These are phyloP conservation scores for Ellobium chinense DNA, from an alignment of 2,888 invertebrate genomes.

Conservation along the genomic window DNA sequence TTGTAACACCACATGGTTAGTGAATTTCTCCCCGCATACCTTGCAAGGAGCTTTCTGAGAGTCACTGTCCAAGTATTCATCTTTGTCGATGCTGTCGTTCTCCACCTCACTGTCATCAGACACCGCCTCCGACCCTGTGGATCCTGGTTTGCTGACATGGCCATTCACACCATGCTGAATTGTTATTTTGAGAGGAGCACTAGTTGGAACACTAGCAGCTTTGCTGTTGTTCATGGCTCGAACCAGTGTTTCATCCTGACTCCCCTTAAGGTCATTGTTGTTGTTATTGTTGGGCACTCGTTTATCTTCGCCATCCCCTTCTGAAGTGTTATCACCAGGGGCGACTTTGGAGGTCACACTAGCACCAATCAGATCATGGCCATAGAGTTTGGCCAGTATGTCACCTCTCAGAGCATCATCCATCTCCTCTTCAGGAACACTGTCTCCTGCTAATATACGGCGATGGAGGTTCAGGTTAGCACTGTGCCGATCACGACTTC, in stretches of 20 bases:
- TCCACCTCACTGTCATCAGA: slow-evolving; percentile 53
- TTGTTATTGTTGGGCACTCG: slow-evolving; percentile 38
- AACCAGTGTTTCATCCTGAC: background rate
- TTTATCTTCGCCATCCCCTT: slow-evolving; percentile 7
- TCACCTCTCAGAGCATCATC: slow-evolving; percentile 50
- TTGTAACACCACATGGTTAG: slow-evolving; percentile 83
- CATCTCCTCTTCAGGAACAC: slow-evolving; percentile 48
- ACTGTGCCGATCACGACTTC: slow-evolving; percentile 94
- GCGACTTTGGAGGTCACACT: background rate
- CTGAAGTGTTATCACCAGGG: background rate
- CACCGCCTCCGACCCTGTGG: slow-evolving; percentile 50
- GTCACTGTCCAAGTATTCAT: slow-evolving; percentile 44
- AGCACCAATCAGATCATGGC: slow-evolving; percentile 44
- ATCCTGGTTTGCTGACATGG: slow-evolving; percentile 44
- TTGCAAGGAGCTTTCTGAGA: slow-evolving; percentile 84
- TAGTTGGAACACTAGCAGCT: background rate
- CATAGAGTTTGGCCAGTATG: slow-evolving; percentile 54
- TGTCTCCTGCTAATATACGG: slow-evolving; percentile 84
- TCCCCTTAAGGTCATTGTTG: slow-evolving; percentile 1
- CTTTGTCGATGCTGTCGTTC: slow-evolving; percentile 69
- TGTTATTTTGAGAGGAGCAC: slow-evolving; percentile 24
- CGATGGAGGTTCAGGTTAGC: slow-evolving; percentile 94
- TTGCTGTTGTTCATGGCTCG: slow-evolving; percentile 25
- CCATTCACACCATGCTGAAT: slow-evolving; percentile 29
- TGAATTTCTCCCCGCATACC: slow-evolving; percentile 85